Conservation (phyloP, 2,888 invertebrate species). For the Monopis laevigella region DNA sequence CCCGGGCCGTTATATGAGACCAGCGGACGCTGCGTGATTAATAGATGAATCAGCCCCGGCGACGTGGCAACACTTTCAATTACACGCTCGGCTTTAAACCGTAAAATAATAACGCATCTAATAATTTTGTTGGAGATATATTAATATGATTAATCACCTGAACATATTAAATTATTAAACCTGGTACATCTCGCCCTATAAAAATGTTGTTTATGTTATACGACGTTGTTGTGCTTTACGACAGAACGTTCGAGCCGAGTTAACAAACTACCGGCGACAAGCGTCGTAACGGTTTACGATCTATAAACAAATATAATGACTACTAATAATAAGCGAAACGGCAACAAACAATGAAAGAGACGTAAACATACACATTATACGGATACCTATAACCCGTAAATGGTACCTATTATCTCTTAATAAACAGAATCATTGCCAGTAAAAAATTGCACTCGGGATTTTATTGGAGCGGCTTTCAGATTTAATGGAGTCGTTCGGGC, state of each 20-base stretch:
- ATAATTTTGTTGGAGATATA: too few relatives aligned
- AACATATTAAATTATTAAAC: too few relatives aligned
- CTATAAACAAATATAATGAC: conserved; percentile 62
- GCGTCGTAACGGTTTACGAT: conserved; percentile 56
- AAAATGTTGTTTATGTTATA: conserved; percentile 42
- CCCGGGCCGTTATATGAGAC: conserved; percentile 14
- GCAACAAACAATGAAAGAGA: conserved; percentile 60
- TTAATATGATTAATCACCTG: too few relatives aligned
- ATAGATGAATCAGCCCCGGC: conserved; percentile 2
- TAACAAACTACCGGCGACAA: conserved; percentile 57
- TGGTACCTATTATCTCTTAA: conserved; percentile 64
- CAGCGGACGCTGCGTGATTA: conserved; percentile 4
- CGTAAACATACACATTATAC: conserved; percentile 28
- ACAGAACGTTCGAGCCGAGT: conserved; percentile 48
- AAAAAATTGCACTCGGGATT: conserved; percentile 10
- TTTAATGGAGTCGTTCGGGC: conserved; percentile 41
- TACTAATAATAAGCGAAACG: conserved; percentile 65
- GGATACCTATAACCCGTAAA: conserved; percentile 48
- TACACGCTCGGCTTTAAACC: too few relatives aligned
- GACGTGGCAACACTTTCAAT: too few relatives aligned
- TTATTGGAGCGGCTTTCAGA: conserved; percentile 10
- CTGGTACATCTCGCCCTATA: conserved; percentile 28
- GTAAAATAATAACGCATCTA: too few relatives aligned
- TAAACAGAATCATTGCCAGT: conserved; percentile 43
- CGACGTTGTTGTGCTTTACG: conserved; percentile 55